Conservation (phyloP, 2,797 vertebrate species). For the Hybognathus amarus region DNA sequence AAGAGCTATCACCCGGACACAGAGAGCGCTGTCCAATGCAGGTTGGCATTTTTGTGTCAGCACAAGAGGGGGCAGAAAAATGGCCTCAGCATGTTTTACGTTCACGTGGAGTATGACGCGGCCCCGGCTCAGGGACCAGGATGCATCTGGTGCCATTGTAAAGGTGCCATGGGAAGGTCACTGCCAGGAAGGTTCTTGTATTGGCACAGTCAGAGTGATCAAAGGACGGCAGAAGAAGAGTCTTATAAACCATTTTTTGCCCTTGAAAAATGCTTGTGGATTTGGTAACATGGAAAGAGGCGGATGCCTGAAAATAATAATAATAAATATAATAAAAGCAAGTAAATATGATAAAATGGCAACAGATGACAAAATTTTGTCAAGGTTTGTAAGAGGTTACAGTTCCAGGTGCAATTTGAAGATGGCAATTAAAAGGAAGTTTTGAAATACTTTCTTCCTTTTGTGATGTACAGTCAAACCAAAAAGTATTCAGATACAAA, state of each 20-base stretch:
- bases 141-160: slow-evolving; percentile 45
- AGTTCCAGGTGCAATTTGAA: neutral
- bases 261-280: neutral
- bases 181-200: slow-evolving; percentile 3
- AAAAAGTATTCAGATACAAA: too few species aligned
- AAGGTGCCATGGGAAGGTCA: slow-evolving; percentile 25
- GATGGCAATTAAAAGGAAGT: neutral
- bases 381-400: neutral
- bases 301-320: neutral
- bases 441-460: neutral
- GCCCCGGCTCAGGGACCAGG: slow-evolving; percentile 8
- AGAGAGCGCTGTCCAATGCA: neutral
- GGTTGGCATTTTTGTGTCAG: slow-evolving; percentile 25
- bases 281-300: neutral
- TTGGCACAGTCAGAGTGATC: neutral
- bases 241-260: neutral
- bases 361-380: neutral
- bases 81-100: slow-evolving; percentile 24
- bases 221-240: neutral
- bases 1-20: neutral
- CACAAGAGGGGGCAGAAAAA: slow-evolving; percentile 30
- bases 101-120: slow-evolving; percentile 14
- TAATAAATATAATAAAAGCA: neutral
- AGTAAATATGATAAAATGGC: neutral
- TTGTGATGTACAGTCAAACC: too few species aligned